Base-by-base conservation (phyloP, 2,113 vertebrate species). In the Cynopterus brachyotis region DNA sequence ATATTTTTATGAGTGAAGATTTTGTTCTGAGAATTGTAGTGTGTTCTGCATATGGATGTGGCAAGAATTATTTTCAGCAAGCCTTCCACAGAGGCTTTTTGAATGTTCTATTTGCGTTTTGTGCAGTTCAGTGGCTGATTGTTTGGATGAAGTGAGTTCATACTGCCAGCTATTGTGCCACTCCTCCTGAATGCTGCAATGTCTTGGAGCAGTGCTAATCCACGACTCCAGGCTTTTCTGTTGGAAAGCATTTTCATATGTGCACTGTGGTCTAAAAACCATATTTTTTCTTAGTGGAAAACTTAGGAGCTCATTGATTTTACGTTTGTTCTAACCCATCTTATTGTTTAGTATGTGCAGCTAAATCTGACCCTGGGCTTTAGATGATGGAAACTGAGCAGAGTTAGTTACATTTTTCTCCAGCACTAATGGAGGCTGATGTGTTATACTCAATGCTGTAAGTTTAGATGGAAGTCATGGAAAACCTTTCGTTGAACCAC, bases 251-350 rank as follows among this genome's bases (percentile, higher is more conserved):
- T 92, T 70, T 79, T 70, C 53, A 13, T 79, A 47, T 40, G 20
- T 60, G 32, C 76, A 16, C 45, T 26, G 17, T 62, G 3, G 22
- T 79, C 62, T 93, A 35, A 83, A 80, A 70, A 11, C 50, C 50
- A 1, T 45, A n/a, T 75, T 72, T 89, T n/a, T 88, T 86, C 75
- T 88, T 35, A 37, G 2, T 66, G 50, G 67, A 87, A 92, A 84
- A 57, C 50, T 55, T 62, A 20, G 22, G 40, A 64, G 22, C 40
- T 66, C 40, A 7, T 26, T 86, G 40, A 9, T 64, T 92, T 87
- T 69, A n/a, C 3, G 11, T 66, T 72, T 50, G 53, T 35, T 35
- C 59, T 50, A 72, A 0, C 26, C 26, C 32, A 35, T 11, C 16
- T 84, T 35, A 15, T 28, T 6, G n/a, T 76, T 55, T 50, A 13